Conservation (phyloP, 2,797 vertebrate genomes). For the Todus mexicanus region DNA sequence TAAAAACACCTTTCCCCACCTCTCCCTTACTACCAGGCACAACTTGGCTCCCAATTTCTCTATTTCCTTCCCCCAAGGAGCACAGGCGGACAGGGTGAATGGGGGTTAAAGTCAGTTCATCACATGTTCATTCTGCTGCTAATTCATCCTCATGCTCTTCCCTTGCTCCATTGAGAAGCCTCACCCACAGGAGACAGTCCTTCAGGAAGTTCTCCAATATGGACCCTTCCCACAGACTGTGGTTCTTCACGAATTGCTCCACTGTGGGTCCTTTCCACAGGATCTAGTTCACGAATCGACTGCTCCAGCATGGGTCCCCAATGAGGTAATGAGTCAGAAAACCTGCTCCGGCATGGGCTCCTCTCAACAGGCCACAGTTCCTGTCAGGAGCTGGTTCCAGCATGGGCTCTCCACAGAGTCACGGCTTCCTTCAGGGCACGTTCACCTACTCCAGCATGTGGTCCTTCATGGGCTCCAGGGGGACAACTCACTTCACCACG, state of each 20-base stretch:
- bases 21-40: background rate
- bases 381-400: background rate
- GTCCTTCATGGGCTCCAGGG: background rate
- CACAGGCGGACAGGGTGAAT: background rate
- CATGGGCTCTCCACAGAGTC: background rate
- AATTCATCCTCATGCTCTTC: background rate
- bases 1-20: background rate
- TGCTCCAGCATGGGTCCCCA: background rate
- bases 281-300: background rate
- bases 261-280: background rate
- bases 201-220: background rate
- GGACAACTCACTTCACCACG: background rate
- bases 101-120: background rate
- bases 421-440: background rate
- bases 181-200: background rate
- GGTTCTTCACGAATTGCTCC: background rate
- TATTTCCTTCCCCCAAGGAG: background rate
- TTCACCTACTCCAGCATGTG: accelerated
- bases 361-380: background rate
- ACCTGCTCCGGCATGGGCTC: background rate
- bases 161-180: background rate
- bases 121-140: background rate
- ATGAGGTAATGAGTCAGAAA: background rate
- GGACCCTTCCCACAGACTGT: background rate
- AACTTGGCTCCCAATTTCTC: background rate